phyloP scores from a whole-genome alignment of 2,797 vertebrate species.

The Tolypeutes matacus region DNA sequence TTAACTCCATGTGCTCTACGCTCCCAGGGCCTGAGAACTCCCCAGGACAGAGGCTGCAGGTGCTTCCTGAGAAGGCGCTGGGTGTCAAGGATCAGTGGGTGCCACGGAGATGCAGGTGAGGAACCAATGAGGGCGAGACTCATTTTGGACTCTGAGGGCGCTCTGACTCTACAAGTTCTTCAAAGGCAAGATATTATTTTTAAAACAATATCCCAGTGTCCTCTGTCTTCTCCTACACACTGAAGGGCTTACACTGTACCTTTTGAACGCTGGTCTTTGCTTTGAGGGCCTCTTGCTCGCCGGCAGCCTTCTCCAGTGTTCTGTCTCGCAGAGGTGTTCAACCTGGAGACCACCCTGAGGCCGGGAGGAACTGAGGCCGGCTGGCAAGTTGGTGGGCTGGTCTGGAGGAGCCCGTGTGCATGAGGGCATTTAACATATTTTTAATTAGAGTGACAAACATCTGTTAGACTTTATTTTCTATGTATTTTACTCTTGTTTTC shows the following conservation, averaged over 20 bases:
- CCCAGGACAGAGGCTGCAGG: background rate
- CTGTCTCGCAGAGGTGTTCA: background rate
- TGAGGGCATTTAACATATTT: background rate
- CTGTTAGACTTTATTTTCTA: no score
- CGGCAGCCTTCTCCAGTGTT: background rate
- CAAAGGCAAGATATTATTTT: background rate
- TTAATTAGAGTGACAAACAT: background rate
- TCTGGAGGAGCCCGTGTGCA: background rate
- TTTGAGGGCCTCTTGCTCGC: fast-evolving
- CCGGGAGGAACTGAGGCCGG: background rate
- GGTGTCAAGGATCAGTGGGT: background rate
- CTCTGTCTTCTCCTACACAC: fast-evolving
- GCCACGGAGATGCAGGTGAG: background rate
- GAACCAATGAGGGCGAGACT: background rate
- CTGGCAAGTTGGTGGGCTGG: background rate
- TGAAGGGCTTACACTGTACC: background rate
- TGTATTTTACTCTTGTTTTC: no score
- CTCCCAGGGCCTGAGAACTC: no score
- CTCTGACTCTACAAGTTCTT: background rate
- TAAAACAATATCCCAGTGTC: background rate
- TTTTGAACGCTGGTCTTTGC: background rate
- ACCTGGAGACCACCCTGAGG: background rate
- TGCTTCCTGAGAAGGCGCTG: background rate
- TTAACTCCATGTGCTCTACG: fast-evolving
- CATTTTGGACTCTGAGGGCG: background rate